Evolutionary conservation across 1,140 invertebrate genomes (phyloP).

Genomic region (Trichonephila clavata): DNA sequence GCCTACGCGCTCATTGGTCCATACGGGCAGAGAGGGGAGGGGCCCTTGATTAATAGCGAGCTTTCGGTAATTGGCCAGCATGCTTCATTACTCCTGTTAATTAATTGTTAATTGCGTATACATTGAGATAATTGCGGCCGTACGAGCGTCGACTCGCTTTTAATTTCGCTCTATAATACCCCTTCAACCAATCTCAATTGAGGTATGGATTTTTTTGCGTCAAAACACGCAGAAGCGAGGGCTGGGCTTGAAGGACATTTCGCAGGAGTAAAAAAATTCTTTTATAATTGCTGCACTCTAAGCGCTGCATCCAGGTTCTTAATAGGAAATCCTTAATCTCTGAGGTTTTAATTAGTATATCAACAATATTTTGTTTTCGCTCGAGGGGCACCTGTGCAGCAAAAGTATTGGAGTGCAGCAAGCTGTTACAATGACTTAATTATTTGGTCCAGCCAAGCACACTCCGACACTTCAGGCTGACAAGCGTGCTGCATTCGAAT

Average conservation of each 20-base stretch:
- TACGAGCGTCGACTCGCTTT: conserved; percentile 63
- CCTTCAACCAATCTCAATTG: conserved; percentile 48
- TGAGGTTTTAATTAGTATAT: conserved; percentile 75
- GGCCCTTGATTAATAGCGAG: conserved; percentile 75
- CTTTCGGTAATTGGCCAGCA: conserved; percentile 75
- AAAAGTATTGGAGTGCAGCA: conserved; percentile 68
- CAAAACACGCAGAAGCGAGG: background rate
- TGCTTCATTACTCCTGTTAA: conserved; percentile 75
- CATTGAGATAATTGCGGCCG: conserved; percentile 74
- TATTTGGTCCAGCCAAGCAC: conserved; percentile 74
- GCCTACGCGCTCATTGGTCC: conserved; percentile 75
- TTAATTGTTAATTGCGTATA: conserved; percentile 77
- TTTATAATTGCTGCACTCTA: conserved; percentile 71
- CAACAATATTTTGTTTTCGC: conserved; percentile 75
- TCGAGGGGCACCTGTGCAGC: conserved; percentile 27
- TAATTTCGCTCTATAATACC: conserved; percentile 70
- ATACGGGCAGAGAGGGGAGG: conserved; percentile 36
- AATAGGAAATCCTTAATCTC: conserved; percentile 75
- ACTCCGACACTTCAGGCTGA: conserved; percentile 74
- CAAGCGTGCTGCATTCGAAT: conserved; percentile 71
- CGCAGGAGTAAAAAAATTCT: conserved; percentile 10
- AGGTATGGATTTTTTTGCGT: conserved; percentile 55
- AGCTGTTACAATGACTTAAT: conserved; percentile 77
- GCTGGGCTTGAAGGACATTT: conserved; percentile 37
- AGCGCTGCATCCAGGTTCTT: conserved; percentile 58